Evolutionary conservation across 1,140 invertebrate species (phyloP).

Genomic region (Zaprionus capensis): DNA sequence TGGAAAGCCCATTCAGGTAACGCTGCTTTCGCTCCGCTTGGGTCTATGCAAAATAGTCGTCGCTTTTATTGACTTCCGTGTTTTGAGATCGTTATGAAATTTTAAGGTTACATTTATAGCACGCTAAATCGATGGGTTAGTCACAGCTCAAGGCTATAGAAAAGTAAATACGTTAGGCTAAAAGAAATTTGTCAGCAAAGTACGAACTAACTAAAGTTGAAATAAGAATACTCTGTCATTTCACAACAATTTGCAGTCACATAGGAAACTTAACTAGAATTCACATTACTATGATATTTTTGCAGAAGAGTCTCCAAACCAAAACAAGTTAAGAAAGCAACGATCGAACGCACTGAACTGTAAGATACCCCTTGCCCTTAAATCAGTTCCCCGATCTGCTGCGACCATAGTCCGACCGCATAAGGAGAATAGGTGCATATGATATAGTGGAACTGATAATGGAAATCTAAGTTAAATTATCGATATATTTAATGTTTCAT

Average conservation of each 20-base stretch:
- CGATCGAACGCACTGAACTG: not conserved
- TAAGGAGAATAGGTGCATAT: no score
- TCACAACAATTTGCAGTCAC: not conserved
- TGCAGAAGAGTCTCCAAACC: not conserved
- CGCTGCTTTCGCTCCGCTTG: slow-evolving; percentile 2
- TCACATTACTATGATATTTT: not conserved
- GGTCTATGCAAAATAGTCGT: not conserved
- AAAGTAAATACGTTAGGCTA: not conserved
- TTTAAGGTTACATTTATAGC: not conserved
- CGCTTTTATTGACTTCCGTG: slow-evolving; percentile 2
- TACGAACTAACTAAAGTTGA: not conserved
- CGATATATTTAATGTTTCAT: no score
- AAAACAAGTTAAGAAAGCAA: not conserved
- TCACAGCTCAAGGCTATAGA: not conserved
- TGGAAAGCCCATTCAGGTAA: slow-evolving; percentile 3
- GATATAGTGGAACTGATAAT: no score
- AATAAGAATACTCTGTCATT: not conserved
- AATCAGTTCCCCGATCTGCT: no score
- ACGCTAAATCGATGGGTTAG: not conserved
- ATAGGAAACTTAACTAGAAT: not conserved
- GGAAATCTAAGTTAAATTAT: no score
- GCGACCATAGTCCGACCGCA: no score
- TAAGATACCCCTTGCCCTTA: not conserved
- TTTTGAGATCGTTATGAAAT: slow-evolving; percentile 4
- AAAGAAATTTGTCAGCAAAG: not conserved